Evolutionary conservation across 2,113 vertebrate species (phyloP).

Genomic region (Zosterops borbonicus): DNA sequence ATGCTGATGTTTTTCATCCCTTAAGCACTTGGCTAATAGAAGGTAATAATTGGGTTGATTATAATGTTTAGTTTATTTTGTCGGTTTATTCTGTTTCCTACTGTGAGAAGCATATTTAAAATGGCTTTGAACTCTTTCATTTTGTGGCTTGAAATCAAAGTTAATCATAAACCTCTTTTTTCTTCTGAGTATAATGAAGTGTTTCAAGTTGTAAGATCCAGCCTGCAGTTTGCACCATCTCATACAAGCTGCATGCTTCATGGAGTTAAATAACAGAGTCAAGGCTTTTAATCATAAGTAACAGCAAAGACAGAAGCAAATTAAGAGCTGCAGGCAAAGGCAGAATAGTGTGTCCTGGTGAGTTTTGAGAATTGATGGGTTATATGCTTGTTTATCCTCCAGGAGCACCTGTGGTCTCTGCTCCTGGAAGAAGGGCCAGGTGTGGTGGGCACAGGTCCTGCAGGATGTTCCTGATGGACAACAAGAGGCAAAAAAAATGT

Average conservation of each 20-base stretch:
- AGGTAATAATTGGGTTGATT: constrained; percentile 52
- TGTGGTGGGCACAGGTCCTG: background rate
- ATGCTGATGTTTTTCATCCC: constrained; percentile 6
- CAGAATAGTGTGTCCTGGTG: background rate
- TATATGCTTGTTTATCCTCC: background rate
- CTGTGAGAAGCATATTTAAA: constrained; percentile 17
- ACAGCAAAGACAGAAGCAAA: constrained; percentile 48
- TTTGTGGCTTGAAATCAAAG: constrained; percentile 36
- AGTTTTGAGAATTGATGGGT: constrained; percentile 17
- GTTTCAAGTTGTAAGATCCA: constrained; percentile 8
- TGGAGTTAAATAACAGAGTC: constrained; percentile 19
- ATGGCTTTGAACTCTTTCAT: constrained; percentile 3
- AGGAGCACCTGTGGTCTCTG: background rate
- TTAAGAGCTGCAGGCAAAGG: constrained; percentile 34
- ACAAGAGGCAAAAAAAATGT: background rate
- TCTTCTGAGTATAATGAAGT: constrained; percentile 25
- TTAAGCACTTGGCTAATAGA: constrained; percentile 34
- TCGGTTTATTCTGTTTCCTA: constrained; percentile 28
- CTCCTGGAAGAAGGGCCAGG: background rate
- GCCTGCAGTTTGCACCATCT: background rate
- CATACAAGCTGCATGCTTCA: constrained; percentile 16
- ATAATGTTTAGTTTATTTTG: constrained; percentile 46
- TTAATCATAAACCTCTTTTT: constrained; percentile 39
- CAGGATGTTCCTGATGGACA: background rate
- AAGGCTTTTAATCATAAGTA: constrained; percentile 49